These are phyloP conservation scores for Luidia sarsii DNA, from an alignment of 53 echinoderm and acorn worm species.

Conservation along the genomic window DNA sequence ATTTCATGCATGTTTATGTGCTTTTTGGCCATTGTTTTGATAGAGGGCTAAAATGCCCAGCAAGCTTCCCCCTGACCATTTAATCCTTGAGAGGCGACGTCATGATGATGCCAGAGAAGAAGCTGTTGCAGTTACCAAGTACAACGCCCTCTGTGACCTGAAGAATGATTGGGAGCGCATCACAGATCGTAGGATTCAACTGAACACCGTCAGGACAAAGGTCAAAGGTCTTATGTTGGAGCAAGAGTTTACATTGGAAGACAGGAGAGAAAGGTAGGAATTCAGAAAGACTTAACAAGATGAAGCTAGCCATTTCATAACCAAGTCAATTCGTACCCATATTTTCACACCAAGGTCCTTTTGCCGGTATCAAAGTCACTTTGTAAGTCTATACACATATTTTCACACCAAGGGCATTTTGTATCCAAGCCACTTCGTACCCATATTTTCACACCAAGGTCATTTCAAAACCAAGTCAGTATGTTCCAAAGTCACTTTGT, in stretches of 20 bases:
- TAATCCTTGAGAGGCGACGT: constrained; percentile 84
- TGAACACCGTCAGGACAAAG: constrained; percentile 84
- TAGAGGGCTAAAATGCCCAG: constrained; percentile 99
- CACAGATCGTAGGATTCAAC: constrained; percentile 89
- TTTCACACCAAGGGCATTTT: too few relatives aligned
- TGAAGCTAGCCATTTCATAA: too few relatives aligned
- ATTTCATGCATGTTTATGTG: too few relatives aligned
- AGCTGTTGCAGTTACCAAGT: constrained; percentile 87
- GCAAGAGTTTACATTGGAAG: constrained; percentile 92
- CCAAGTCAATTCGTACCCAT: too few relatives aligned
- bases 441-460: too few relatives aligned
- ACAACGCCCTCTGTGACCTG: constrained; percentile 93
- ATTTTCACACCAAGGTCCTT: too few relatives aligned
- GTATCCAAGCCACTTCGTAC: too few relatives aligned
- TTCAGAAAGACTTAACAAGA: not conserved
- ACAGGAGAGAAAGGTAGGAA: constrained; percentile 86
- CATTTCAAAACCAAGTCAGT: too few relatives aligned
- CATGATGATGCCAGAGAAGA: constrained; percentile 91
- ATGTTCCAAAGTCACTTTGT: too few relatives aligned
- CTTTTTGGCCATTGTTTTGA: too few relatives aligned
- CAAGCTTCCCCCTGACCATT: constrained; percentile 89
- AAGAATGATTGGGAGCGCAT: constrained; percentile 98
- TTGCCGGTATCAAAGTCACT: too few relatives aligned
- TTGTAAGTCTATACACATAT: too few relatives aligned
- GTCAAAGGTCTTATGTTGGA: constrained; percentile 81